Evolutionary conservation across 2,797 vertebrate species (phyloP).

Genomic region (Mastacembelus armatus): DNA sequence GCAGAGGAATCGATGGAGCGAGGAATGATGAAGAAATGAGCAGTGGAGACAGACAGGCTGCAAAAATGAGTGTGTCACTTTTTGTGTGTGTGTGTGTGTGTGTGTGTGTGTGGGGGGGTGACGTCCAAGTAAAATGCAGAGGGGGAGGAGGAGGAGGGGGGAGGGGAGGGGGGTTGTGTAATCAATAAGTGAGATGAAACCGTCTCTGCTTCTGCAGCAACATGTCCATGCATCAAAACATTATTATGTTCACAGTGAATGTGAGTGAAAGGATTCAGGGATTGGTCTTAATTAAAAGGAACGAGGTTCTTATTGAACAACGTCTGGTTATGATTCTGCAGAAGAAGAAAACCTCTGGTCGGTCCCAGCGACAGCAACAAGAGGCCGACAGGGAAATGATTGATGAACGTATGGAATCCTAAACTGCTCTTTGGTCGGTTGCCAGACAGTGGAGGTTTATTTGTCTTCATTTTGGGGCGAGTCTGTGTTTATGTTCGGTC

Average conservation of each 20-base stretch:
- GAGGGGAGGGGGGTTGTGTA: no score
- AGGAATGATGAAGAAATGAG: slow-evolving; percentile 93
- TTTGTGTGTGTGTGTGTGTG: no score
- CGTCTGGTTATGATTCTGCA: not conserved
- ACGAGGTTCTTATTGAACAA: slow-evolving; percentile 24
- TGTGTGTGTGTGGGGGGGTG: no score
- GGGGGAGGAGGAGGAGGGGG: not conserved
- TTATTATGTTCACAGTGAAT: slow-evolving; percentile 12
- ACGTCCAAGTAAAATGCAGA: slow-evolving; percentile 23
- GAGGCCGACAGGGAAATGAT: slow-evolving; percentile 66
- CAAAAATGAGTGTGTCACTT: slow-evolving; percentile 74
- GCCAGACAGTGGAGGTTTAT: slow-evolving; percentile 68
- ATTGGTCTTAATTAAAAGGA: slow-evolving; percentile 3
- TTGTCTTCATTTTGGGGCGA: slow-evolving; percentile 75
- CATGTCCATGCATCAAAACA: slow-evolving; percentile 10
- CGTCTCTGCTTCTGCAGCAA: not conserved
- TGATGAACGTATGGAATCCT: slow-evolving; percentile 72
- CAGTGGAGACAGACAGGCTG: slow-evolving; percentile 78
- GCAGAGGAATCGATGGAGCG: slow-evolving; percentile 90
- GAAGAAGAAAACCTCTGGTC: no score
- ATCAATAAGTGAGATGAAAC: slow-evolving; percentile 36
- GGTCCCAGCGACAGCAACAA: no score
- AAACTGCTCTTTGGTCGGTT: slow-evolving; percentile 63
- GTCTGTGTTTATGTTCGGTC: slow-evolving; percentile 72
- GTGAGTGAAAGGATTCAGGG: not conserved